Evolutionary conservation across 2,888 invertebrate genomes (phyloP).

Genomic region (Metacarcinus magister): DNA sequence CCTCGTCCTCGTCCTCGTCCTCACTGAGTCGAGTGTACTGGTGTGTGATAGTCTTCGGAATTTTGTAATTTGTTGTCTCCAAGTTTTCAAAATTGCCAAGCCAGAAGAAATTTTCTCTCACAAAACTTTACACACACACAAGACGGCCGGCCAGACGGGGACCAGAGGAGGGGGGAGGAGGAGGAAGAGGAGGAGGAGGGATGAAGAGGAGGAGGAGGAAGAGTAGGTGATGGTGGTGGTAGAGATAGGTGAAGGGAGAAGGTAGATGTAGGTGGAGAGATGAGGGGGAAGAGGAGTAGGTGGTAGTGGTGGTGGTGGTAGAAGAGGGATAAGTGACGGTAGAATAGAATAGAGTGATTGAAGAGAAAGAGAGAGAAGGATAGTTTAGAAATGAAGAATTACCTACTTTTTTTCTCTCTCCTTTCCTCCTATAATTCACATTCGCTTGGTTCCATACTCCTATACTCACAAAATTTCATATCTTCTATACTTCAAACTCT

Average conservation of each 20-base stretch:
- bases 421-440: neutral
- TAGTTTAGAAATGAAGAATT: slow-evolving; percentile 15
- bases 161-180: neutral
- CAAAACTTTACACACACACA: slow-evolving; percentile 69
- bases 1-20: slow-evolving; percentile 9
- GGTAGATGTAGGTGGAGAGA: neutral
- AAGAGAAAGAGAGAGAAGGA: neutral
- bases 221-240: neutral
- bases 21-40: slow-evolving; percentile 66
- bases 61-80: slow-evolving; percentile 77
- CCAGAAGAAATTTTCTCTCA: slow-evolving; percentile 71
- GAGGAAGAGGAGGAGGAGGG: slow-evolving; percentile 30
- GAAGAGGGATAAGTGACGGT: neutral
- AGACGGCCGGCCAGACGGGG: slow-evolving; percentile 53
- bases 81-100: slow-evolving; percentile 76
- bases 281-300: neutral
- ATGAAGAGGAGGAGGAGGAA: neutral
- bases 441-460: neutral
- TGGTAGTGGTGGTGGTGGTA: neutral
- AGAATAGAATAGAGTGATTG: neutral
- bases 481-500: neutral
- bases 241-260: neutral
- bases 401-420: neutral
- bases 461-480: neutral
- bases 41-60: slow-evolving; percentile 75